Base-by-base conservation (phyloP, 2,888 invertebrate genomes). In the Onthophagus sagittarius region DNA sequence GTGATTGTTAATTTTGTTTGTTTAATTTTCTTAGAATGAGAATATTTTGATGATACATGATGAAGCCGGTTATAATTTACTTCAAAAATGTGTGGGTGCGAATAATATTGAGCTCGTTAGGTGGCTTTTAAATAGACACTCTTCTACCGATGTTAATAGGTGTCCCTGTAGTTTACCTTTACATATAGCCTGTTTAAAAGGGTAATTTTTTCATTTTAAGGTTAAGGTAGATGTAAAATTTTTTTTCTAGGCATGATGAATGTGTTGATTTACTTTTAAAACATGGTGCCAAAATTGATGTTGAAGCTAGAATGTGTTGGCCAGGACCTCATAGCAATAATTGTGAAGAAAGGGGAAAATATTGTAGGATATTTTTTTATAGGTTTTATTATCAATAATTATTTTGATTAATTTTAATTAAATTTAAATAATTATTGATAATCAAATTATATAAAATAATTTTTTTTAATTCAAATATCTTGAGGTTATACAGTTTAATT, bases 141-240 rank as follows among this genome's bases (percentile, higher is more conserved):
- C 87, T 64, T 87, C 88, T 5, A 87, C 88, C 0, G 91, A 92
- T 82, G 88, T 91, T 1, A 91, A 92, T 83, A 85, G 91, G 15
- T 91, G 91, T 77, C 89, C 90, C n/a, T 93, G 93, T 82, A 93
- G 92, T 77, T 86, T 92, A 71, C 93, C 93, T 0, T 84, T 93
- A 70, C 93, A 93, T 82, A 90, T 93, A 74, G 93, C 93, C 14
- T 92, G 92, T 76, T 85, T 90, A 53, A 90, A 91, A 80, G 93
- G 93, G 85, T 88, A 82, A 80, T 81, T 79, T 31, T 72, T 15
- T 11, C 2, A 4, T 53, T 53, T 9, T 53, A 53, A 15, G 11
- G 14, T 65, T n/a, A 11, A 15, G 15, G 11, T 69, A 32, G 6
- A 71, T 63, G 23, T 63, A 23, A 71, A 62, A 62, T 15, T 71